Percentiles rank a stretch among this genome's conserved stretches.
These are phyloP conservation scores for Rhodophaea formosa DNA, from an alignment of 2,888 invertebrate genomes.

Conservation along the genomic window DNA sequence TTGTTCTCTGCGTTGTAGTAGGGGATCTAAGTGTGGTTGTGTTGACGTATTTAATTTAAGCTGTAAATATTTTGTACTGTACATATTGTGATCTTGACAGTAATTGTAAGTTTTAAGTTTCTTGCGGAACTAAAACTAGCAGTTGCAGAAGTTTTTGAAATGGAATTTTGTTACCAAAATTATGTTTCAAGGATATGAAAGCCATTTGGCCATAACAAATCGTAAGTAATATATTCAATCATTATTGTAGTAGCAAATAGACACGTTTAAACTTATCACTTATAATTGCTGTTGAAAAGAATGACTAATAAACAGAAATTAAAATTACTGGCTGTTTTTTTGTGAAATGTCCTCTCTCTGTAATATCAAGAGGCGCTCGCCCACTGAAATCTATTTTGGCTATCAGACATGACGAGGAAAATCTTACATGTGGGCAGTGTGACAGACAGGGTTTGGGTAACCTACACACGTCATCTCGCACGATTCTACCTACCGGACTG, in stretches of 20 bases:
- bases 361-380: not conserved
- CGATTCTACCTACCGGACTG: no score
- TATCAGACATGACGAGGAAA: slow-evolving; percentile 3
- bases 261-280: slow-evolving; percentile 55
- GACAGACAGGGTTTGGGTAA: not conserved
- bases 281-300: slow-evolving; percentile 68
- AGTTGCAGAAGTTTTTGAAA: slow-evolving; percentile 41
- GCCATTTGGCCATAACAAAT: not conserved
- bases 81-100: slow-evolving; percentile 55
- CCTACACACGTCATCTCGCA: not conserved
- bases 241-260: slow-evolving; percentile 33
- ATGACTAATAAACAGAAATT: slow-evolving; percentile 58
- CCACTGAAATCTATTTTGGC: slow-evolving; percentile 9
- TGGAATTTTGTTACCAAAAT: slow-evolving; percentile 30
- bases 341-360: not conserved
- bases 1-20: slow-evolving; percentile 69
- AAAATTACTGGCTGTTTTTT: slow-evolving; percentile 30
- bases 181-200: slow-evolving; percentile 27
- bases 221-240: slow-evolving; percentile 1
- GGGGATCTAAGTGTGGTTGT: slow-evolving; percentile 36
- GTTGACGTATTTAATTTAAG: slow-evolving; percentile 55
- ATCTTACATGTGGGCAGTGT: not conserved
- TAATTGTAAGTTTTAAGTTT: slow-evolving; percentile 72
- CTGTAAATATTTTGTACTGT: slow-evolving; percentile 70
- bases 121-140: slow-evolving; percentile 40